Percentiles rank a stretch among this genome's conserved stretches.
phyloP scores from a whole-genome alignment of 2,113 vertebrate species.

The Cryptoleucopteryx plumbea region DNA sequence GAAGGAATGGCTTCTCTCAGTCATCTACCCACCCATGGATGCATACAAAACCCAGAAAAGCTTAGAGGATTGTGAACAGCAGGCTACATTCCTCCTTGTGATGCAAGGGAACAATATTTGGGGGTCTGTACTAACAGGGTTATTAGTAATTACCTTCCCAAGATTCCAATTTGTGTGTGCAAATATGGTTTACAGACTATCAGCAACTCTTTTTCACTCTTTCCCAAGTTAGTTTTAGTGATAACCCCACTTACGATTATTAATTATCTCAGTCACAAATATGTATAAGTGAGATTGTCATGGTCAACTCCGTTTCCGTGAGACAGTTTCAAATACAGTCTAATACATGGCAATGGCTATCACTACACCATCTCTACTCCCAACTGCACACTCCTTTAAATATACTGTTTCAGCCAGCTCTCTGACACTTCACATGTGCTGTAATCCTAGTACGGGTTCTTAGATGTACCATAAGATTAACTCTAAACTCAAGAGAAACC shows the following conservation, averaged over 20 bases:
- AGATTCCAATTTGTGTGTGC: neutral
- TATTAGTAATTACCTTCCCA: neutral
- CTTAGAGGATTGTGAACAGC: neutral
- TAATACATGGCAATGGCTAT: neutral
- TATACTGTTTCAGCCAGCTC: neutral
- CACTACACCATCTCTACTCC: neutral
- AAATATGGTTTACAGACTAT: neutral
- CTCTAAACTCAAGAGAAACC: neutral
- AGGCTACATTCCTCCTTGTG: neutral
- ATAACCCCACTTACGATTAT: neutral
- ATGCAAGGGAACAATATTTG: neutral
- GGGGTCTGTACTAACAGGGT: neutral
- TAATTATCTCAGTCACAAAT: neutral
- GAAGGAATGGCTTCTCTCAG: neutral
- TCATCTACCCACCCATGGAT: neutral
- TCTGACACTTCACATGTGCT: neutral
- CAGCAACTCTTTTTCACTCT: neutral
- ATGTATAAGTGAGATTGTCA: neutral
- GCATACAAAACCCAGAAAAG: neutral
- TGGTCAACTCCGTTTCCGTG: neutral
- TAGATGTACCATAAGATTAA: neutral
- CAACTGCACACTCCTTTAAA: neutral
- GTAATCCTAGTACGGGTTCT: neutral
- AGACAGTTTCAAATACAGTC: neutral
- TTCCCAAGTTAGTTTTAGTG: neutral